phyloP scores from a whole-genome alignment of 2,113 vertebrate genomes.

The Lethenteron camtschaticum region DNA sequence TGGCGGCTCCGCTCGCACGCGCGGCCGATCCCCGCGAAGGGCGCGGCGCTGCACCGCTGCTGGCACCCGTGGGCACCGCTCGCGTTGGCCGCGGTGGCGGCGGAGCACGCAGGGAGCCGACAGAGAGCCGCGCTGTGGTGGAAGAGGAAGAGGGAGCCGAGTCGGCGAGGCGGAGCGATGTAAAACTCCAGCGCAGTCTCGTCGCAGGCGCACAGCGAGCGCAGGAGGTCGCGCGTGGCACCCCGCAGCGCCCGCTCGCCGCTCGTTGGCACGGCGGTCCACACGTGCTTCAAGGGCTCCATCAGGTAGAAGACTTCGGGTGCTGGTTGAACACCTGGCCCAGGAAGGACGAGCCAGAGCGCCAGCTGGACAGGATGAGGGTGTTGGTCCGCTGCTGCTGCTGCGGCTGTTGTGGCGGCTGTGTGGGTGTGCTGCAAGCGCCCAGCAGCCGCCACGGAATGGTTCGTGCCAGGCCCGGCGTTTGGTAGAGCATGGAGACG shows the following conservation, averaged over 20 bases:
- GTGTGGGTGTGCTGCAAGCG: too few relatives aligned
- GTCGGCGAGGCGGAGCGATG: neutral
- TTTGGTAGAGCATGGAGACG: too few relatives aligned
- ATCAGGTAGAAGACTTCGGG: slow-evolving; percentile 22
- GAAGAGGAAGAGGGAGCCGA: neutral
- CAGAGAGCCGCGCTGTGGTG: neutral
- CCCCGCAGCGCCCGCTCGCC: slow-evolving; percentile 3
- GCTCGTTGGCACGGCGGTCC: slow-evolving; percentile 1
- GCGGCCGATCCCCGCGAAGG: slow-evolving; percentile 4
- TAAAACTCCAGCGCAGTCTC: neutral
- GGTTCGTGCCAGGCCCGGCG: too few relatives aligned
- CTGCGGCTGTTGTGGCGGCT: too few relatives aligned
- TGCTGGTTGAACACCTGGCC: slow-evolving; percentile 23
- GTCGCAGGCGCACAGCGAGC: slow-evolving; percentile 9
- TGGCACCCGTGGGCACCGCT: neutral
- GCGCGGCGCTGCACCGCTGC: neutral
- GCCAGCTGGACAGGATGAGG: slow-evolving; percentile 20
- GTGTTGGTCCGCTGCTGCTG: slow-evolving; percentile 10
- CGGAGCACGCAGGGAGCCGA: neutral
- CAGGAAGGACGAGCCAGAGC: slow-evolving; percentile 20
- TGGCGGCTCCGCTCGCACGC: slow-evolving; percentile 7
- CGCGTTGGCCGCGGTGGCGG: slow-evolving; percentile 1
- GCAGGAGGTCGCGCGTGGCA: neutral
- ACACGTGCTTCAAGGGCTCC: slow-evolving; percentile 20
- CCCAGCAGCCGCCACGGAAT: too few relatives aligned